phyloP scores from a whole-genome alignment of 2,113 vertebrate genomes.

The Cyphomyrus plagiostoma region DNA sequence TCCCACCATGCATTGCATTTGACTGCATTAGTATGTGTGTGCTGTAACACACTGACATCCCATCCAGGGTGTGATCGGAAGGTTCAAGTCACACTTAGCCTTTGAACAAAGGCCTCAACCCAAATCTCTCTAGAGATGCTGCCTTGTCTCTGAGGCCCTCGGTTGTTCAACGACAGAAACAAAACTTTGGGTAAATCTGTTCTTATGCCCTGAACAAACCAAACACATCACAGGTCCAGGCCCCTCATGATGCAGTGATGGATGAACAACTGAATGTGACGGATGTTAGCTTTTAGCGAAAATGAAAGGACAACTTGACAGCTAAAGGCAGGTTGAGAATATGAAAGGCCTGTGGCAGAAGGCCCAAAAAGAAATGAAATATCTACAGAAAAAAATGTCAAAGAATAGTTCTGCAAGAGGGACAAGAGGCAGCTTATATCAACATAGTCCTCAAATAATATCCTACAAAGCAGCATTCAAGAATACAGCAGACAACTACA shows the following conservation, averaged over 20 bases:
- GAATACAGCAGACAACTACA: neutral
- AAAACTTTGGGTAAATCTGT: neutral
- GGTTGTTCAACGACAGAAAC: neutral
- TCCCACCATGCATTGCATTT: neutral
- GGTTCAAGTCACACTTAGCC: neutral
- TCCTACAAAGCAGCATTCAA: neutral
- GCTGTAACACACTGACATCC: neutral
- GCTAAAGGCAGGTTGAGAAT: neutral
- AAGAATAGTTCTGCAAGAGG: neutral
- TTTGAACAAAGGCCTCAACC: neutral
- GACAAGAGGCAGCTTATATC: neutral
- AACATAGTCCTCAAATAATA: neutral
- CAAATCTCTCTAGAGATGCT: neutral
- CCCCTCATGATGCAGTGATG: neutral
- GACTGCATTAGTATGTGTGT: neutral
- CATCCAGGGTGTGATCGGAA: neutral
- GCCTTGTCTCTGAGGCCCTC: neutral
- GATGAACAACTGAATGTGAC: neutral
- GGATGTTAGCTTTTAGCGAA: neutral
- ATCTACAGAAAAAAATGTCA: neutral
- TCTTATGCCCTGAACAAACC: neutral
- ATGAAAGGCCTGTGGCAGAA: neutral
- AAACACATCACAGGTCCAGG: neutral
- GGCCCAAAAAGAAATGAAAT: neutral
- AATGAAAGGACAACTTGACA: neutral